phyloP scores from a whole-genome alignment of 2,797 vertebrate species.

The Coreius guichenoti region DNA sequence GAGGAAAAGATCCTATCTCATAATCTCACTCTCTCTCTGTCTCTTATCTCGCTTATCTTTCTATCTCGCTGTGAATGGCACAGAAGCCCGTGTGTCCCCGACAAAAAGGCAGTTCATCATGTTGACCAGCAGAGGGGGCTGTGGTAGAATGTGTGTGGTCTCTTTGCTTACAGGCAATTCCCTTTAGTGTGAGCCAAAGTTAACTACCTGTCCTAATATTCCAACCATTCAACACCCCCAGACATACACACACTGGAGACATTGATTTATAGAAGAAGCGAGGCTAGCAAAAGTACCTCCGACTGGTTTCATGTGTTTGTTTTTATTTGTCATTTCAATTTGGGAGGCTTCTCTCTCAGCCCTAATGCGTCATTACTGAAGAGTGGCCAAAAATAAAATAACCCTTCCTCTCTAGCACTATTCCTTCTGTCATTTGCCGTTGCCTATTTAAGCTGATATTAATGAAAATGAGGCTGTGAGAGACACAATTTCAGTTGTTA shows the following conservation, averaged over 20 bases:
- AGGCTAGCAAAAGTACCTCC: conserved; percentile 73
- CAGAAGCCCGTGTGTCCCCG: not conserved
- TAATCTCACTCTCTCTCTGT: not conserved
- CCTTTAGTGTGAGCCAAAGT: conserved; percentile 73
- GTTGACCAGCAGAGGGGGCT: conserved; percentile 29
- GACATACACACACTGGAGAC: conserved; percentile 63
- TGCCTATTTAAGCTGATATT: not conserved
- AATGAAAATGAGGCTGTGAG: not conserved
- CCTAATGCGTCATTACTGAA: conserved; percentile 35
- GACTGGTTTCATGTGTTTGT: conserved; percentile 72
- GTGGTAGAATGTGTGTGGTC: conserved; percentile 10
- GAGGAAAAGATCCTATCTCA: not conserved
- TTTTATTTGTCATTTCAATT: conserved; percentile 76
- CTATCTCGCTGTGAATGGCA: not conserved
- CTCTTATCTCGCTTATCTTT: not conserved
- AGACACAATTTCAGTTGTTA: not conserved
- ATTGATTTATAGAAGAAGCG: conserved; percentile 73
- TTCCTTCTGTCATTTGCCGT: not conserved
- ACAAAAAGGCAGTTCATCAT: not conserved
- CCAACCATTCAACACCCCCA: conserved; percentile 44
- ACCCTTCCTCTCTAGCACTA: conserved; percentile 33
- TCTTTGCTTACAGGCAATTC: conserved; percentile 38
- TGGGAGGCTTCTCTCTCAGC: conserved; percentile 64
- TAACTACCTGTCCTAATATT: conserved; percentile 70
- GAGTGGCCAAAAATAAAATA: conserved; percentile 39